These are phyloP conservation scores for Caenorhabditis inopinata DNA, from an alignment of 1,140 invertebrate genomes.

Conservation along the genomic window DNA sequence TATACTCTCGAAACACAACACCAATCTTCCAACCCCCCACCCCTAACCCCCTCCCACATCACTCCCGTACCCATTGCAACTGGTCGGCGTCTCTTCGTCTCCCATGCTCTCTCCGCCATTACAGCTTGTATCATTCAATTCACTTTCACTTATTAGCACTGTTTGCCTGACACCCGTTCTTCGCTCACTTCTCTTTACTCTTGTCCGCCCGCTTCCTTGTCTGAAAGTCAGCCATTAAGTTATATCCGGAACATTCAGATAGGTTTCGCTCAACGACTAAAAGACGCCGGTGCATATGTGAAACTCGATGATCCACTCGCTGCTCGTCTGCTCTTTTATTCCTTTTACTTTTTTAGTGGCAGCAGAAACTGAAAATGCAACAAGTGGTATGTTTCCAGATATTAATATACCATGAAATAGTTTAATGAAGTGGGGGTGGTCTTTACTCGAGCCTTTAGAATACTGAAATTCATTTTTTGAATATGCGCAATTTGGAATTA, in stretches of 20 bases:
- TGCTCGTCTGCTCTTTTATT: constrained; percentile 3
- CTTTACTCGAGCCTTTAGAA: too few relatives aligned
- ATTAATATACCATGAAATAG: too few relatives aligned
- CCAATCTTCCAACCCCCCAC: neutral
- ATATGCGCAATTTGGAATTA: too few relatives aligned
- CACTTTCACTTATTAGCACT: constrained; percentile 32
- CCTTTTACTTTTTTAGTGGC: neutral
- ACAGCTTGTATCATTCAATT: constrained; percentile 29
- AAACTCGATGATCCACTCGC: constrained; percentile 25
- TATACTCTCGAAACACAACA: constrained; percentile 26
- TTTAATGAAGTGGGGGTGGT: too few relatives aligned
- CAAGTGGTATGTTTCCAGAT: neutral
- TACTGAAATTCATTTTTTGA: too few relatives aligned
- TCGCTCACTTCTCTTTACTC: neutral
- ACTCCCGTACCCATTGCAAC: constrained; percentile 1
- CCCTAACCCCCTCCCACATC: constrained; percentile 3
- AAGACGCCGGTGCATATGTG: constrained; percentile 12
- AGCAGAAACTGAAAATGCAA: constrained; percentile 11
- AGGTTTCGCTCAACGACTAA: constrained; percentile 10
- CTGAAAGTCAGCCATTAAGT: constrained; percentile 19
- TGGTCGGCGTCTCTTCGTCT: neutral
- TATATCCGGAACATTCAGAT: neutral
- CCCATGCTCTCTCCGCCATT: neutral
- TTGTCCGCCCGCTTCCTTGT: neutral
- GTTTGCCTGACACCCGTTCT: constrained; percentile 10